Base-by-base conservation (phyloP, 1,140 invertebrate genomes). In the Berghia stephanieae region DNA sequence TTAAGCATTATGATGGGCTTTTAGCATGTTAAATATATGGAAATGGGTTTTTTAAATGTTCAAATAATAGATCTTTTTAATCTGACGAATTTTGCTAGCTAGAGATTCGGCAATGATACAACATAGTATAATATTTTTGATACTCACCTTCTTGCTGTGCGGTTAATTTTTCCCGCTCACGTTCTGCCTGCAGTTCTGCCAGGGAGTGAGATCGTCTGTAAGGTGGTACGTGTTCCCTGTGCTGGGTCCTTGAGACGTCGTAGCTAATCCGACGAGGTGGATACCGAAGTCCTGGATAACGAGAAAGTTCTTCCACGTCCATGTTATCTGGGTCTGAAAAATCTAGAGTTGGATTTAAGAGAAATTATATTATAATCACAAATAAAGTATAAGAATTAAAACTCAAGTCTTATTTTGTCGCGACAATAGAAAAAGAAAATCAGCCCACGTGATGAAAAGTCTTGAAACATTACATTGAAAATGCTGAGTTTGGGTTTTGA, bases 291-390 rank as follows among this genome's bases (percentile, higher is more conserved):
- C 79, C 75, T 46, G 79, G 72, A 57, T 75, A 80, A 16, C 79
- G 74, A 4, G 67, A n/a, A n/a, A n/a, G 68, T 18, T 83, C 84
- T n/a, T 84, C 83, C 13, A 80, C 78, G 34, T 85, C 84, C n/a
- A 83, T 74, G 31, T 80, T 79, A 63, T 85, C 84, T 34, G 81
- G 82, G 70, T 85, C 84, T 2, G 84, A 85, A 31, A 84, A 83
- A 80, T 85, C 84, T 84, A 78, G 0, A 60, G 43, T n/a, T n/a
- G n/a, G n/a, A n/a, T n/a, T n/a, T n/a, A 34, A 78, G 31, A 70
- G 4, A 42, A n/a, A 27, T 27, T 27, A 57, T 16, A 24, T 52
- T 13, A 52, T 16, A 18, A 24, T 31, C 5, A 44, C 6, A 68
- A 68, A 42, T 0, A 5, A 68, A 21, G 5, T n/a, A 68, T 38